These are phyloP conservation scores for Monochamus alternatus DNA, from an alignment of 2,888 invertebrate species.

Conservation along the genomic window DNA sequence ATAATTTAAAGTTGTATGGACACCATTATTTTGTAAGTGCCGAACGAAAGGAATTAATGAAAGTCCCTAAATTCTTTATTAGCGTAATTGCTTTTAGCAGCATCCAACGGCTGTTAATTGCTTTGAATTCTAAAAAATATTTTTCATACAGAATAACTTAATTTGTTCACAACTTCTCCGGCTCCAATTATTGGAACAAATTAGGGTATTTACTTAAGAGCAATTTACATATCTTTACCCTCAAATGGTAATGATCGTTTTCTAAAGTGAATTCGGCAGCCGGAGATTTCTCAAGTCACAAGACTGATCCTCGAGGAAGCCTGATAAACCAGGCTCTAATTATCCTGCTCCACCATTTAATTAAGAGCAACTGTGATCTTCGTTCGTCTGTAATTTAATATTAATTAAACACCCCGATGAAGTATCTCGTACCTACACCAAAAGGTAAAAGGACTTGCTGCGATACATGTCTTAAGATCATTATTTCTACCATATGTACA, in stretches of 20 bases:
- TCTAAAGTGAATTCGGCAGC: constrained; percentile 32
- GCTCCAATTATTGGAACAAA: constrained; percentile 21
- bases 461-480: no score
- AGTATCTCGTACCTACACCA: constrained; percentile 7
- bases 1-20: neutral
- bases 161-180: neutral
- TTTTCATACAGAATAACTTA: neutral
- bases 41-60: neutral
- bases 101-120: neutral
- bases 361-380: constrained; percentile 50
- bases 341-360: constrained; percentile 50
- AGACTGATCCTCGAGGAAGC: constrained; percentile 31
- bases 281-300: constrained; percentile 36
- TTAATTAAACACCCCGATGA: constrained; percentile 48
- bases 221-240: constrained; percentile 31
- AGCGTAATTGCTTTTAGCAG: neutral
- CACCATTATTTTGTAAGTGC: neutral
- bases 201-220: constrained; percentile 30
- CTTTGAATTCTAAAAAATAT: neutral
- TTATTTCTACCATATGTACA: no score
- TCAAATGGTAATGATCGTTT: constrained; percentile 30
- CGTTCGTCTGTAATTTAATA: constrained; percentile 53
- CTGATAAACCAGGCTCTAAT: constrained; percentile 44
- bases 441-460: neutral
- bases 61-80: neutral